These are phyloP conservation scores for Smutsia gigantea DNA, from an alignment of 2,797 vertebrate genomes.

Conservation along the genomic window DNA sequence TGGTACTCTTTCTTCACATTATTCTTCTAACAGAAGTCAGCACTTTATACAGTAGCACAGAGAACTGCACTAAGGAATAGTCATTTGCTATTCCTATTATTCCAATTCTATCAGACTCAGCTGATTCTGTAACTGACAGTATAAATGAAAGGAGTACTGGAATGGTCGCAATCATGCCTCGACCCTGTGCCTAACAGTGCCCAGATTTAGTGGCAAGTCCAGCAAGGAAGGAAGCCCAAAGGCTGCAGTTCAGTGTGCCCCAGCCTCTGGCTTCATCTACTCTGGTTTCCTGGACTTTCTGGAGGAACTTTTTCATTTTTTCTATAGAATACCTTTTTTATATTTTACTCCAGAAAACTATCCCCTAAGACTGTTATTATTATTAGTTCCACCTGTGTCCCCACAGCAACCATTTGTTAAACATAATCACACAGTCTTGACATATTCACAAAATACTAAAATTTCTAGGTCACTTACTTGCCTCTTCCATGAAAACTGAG, in stretches of 20 bases:
- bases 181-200: neutral
- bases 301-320: neutral
- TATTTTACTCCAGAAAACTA: constrained; percentile 10
- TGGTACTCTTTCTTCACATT: neutral
- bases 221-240: neutral
- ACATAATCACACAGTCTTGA: neutral
- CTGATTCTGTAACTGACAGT: neutral
- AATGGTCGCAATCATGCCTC: neutral
- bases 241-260: neutral
- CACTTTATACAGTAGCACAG: neutral
- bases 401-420: neutral
- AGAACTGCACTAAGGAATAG: neutral
- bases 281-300: neutral
- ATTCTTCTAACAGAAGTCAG: neutral
- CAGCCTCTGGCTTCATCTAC: neutral
- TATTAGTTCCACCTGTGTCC: neutral
- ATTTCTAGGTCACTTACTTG: neutral
- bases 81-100: neutral
- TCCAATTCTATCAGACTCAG: neutral
- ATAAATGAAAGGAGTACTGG: neutral
- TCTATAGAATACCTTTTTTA: neutral
- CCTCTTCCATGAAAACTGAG: neutral
- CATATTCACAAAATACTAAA: constrained; percentile 27
- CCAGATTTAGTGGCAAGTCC: neutral
- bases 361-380: neutral